Percentiles rank a stretch among this genome's conserved stretches.
Conservation (phyloP, 2,797 vertebrate genomes). For the Balearica regulorum region DNA sequence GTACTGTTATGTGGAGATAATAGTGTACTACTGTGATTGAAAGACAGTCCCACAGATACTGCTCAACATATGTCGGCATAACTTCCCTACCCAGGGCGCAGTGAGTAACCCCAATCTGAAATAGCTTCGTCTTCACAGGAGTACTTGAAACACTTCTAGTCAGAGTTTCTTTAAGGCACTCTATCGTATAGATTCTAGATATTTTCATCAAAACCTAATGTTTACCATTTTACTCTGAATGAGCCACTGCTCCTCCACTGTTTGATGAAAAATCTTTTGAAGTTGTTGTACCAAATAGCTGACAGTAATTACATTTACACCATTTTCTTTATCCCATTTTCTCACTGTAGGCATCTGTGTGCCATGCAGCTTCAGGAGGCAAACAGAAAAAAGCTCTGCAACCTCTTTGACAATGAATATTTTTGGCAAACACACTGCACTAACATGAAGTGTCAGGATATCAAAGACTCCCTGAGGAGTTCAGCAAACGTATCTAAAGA, state of each 20-base stretch:
- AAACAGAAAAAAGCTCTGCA: conserved; percentile 28
- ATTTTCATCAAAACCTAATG: background rate
- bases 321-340: conserved; percentile 25
- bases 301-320: conserved; percentile 37
- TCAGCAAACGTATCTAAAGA: conserved; percentile 50
- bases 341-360: conserved; percentile 27
- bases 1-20: background rate
- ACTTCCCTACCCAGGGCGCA: background rate
- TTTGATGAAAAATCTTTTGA: background rate
- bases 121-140: background rate
- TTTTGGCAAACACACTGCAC: conserved; percentile 50
- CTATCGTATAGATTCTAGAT: background rate
- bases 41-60: background rate
- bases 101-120: background rate
- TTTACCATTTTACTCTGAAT: background rate
- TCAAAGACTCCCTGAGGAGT: conserved; percentile 65
- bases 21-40: background rate
- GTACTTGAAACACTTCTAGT: background rate
- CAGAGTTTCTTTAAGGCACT: background rate
- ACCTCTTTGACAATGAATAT: conserved; percentile 41
- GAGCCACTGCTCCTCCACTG: background rate
- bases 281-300: background rate
- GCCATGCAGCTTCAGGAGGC: conserved; percentile 19
- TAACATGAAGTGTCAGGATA: conserved; percentile 48
- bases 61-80: background rate